A percentile compares a stretch with the other conserved stretches of the same genome.
phyloP scores from a whole-genome alignment of 2,113 vertebrate species.

The Blennius ocellaris region DNA sequence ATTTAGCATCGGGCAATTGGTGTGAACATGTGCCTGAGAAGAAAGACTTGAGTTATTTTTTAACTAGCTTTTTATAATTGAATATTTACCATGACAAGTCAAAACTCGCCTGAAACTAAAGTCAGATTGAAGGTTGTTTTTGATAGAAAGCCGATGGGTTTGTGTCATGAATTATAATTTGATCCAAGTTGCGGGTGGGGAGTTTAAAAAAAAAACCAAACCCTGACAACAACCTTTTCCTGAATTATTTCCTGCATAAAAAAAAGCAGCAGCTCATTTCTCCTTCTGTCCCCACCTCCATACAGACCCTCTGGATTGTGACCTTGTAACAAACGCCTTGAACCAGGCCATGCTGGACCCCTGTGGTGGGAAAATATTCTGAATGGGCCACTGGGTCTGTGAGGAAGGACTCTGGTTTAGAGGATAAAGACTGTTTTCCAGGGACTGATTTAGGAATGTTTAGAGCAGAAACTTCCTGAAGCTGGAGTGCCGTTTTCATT shows the following conservation, averaged over 20 bases:
- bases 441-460: slow-evolving; percentile 59
- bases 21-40: background rate
- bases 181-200: slow-evolving; percentile 18
- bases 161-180: slow-evolving; percentile 55
- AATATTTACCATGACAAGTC: background rate
- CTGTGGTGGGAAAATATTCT: slow-evolving; percentile 77
- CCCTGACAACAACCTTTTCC: slow-evolving; percentile 5
- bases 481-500: slow-evolving; percentile 58
- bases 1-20: background rate
- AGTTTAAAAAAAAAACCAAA: slow-evolving; percentile 13
- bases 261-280: slow-evolving; percentile 28
- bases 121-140: slow-evolving; percentile 23
- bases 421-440: slow-evolving; percentile 59
- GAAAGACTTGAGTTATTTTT: background rate
- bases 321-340: slow-evolving; percentile 65
- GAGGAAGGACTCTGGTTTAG: slow-evolving; percentile 57
- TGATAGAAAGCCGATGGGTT: slow-evolving; percentile 28
- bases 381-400: slow-evolving; percentile 69
- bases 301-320: slow-evolving; percentile 64
- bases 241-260: slow-evolving; percentile 41
- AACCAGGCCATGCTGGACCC: slow-evolving; percentile 63
- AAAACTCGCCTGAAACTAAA: background rate
- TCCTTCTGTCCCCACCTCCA: slow-evolving; percentile 34
- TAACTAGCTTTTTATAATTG: background rate
- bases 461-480: slow-evolving; percentile 39